phyloP scores from a whole-genome alignment of 2,797 vertebrate species.

The Microctenopoma lineatum region DNA sequence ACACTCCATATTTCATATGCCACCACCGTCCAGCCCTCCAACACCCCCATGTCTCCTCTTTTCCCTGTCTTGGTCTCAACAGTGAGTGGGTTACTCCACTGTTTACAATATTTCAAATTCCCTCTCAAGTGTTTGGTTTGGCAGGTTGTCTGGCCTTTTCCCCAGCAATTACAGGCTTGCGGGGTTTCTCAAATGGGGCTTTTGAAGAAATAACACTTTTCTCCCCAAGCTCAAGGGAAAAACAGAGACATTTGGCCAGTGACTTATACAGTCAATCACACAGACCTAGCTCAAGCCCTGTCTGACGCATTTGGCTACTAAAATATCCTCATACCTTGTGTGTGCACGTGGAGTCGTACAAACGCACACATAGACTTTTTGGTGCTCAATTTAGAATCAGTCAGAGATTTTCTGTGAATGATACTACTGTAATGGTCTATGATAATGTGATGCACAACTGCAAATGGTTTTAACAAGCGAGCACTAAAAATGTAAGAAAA shows the following conservation, averaged over 20 bases:
- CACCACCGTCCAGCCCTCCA: conserved; percentile 35
- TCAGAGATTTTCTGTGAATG: conserved; percentile 38
- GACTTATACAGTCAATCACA: conserved; percentile 77
- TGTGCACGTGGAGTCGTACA: conserved; percentile 1
- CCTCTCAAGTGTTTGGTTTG: conserved; percentile 84
- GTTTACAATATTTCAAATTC: conserved; percentile 86
- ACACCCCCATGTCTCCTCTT: conserved; percentile 41
- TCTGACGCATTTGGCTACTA: conserved; percentile 79
- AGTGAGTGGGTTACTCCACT: conserved; percentile 81
- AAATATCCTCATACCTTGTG: conserved; percentile 71
- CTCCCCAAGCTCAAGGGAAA: conserved; percentile 74
- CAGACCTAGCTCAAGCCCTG: conserved; percentile 63
- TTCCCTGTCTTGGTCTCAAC: conserved; percentile 57
- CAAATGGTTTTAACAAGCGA: conserved; percentile 11
- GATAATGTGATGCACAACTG: conserved; percentile 33
- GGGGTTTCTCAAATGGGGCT: conserved; percentile 83
- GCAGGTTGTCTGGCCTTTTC: conserved; percentile 80
- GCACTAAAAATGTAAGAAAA: not conserved
- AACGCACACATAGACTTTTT: conserved; percentile 24
- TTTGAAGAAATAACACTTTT: conserved; percentile 86
- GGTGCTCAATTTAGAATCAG: conserved; percentile 23
- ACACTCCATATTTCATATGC: conserved; percentile 60
- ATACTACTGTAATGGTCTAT: conserved; percentile 24
- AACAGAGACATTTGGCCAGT: conserved; percentile 75
- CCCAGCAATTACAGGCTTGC: conserved; percentile 83